Base-by-base conservation (phyloP, 2,113 vertebrate genomes). In the Caranx ignobilis region DNA sequence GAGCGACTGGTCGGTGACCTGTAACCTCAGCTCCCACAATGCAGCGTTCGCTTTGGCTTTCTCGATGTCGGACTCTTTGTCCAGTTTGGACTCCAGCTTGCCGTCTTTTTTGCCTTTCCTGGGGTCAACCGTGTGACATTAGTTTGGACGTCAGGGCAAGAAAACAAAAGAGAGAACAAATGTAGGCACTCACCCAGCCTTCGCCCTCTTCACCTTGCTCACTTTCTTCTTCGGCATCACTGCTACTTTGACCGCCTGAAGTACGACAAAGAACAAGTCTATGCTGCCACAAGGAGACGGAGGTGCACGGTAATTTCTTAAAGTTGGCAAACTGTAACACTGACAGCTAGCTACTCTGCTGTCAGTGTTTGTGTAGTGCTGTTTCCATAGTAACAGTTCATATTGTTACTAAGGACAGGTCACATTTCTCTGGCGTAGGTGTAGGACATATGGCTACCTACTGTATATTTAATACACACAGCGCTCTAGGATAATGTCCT, bases 1-100 rank as follows among this genome's bases (percentile, higher is more conserved):
- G 11, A 94, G 94, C 2, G 95, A 95, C 78, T 84, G 83, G 55
- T 96, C 95, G 0, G 94, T 93, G 70, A 93, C 77, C 81, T 95
- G 91, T 71, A 96, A 68, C 82, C 94, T 92, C 35, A 94, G 81
- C 89, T 97, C 96, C 96, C 96, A 96, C 0, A 96, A 92, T 43
- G 95, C 86, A 0, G 94, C 92, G 57, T 83, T 96, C 11, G 91
- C 94, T 63, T 94, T 95, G 6, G 94, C 95, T 84, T 91, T 94
- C 6, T 97, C 95, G 3, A 90, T 12, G 16, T 95, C 95, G 1
- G 89, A 77, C 64, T 96, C 94, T 41, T 81, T 91, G 41, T 94
- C 91, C 6, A 31, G 32, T 68, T 90, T 95, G 0, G 75, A 64
- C 34, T 91, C 93, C 8, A 70, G 83, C 43, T 92, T 95, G 5